Base-by-base conservation (phyloP, 2,113 vertebrate genomes). In the Paraplagusia blochii region DNA sequence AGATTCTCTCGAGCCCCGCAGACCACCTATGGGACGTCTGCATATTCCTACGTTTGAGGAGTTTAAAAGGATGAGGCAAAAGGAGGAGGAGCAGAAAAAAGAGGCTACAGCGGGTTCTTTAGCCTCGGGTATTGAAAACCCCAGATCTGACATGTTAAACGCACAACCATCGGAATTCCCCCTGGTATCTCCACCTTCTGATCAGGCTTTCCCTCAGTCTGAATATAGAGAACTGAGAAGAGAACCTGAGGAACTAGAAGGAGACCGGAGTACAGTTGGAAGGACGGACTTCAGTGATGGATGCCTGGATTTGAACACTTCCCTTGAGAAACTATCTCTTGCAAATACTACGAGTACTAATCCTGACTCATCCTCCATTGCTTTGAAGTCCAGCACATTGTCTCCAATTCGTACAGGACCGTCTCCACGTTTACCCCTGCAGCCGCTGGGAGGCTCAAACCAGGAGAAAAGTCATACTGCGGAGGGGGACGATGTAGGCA, bases 1-100 rank as follows among this genome's bases (percentile, higher is more conserved):
- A 34, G 74, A 58, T 35, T 77, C 44, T 72, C 63, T 18, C 0
- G 88, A 78, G 36, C 85, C 69, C 43, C 87, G 88, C 73, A 78
- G 71, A 17, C 47, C 16, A 45, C 87, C 79, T 14, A 79, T 82
- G 71, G 90, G 88, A 9, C 87, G 85, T 14, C 69, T 94, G 6
- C 90, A 93, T 55, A 93, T 95, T 66, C 92, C 93, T 1, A 94
- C 91, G 6, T 95, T 97, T 64, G 92, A 96, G 77, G 93, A 94
- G 71, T 95, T 94, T 61, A 96, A 94, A 70, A 89, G 73, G 68
- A 95, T 94, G 92, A 91, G 90, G 79, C 89, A 85, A 73, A 93
- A 81, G 67, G 90, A 89, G 44, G 63, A 48, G 35, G 56, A 50
- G 33, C 63, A 54, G 48, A 52, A 18, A 4, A 44, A 11, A 13